These are phyloP conservation scores for Cenopis cana DNA, from an alignment of 2,888 invertebrate species.

Conservation along the genomic window DNA sequence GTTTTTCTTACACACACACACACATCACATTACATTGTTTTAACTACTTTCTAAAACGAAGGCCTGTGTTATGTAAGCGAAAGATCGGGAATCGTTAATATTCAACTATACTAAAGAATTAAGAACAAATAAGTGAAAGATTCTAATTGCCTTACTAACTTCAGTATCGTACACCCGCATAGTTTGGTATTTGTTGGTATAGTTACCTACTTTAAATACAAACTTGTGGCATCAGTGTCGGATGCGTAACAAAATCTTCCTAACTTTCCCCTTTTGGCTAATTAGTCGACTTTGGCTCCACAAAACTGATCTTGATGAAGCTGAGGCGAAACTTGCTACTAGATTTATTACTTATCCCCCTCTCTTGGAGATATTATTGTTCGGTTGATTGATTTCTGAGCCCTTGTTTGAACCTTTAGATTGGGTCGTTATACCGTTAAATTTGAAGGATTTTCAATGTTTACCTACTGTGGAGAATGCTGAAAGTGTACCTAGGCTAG, in stretches of 20 bases:
- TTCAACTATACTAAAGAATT: background rate
- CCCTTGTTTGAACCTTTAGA: constrained; percentile 27
- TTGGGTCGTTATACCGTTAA: constrained; percentile 27
- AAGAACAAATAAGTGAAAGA: background rate
- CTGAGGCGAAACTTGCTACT: constrained; percentile 5
- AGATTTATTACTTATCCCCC: constrained; percentile 34
- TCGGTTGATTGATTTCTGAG: constrained; percentile 30
- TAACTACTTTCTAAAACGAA: background rate
- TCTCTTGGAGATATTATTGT: constrained; percentile 29
- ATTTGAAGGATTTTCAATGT: constrained; percentile 2
- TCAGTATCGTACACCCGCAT: background rate
- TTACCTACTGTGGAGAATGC: background rate
- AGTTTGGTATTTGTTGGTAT: constrained; percentile 3
- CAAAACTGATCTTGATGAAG: constrained; percentile 12
- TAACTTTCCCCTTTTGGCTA: constrained; percentile 32
- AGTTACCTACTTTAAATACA: constrained; percentile 8
- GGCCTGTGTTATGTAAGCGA: background rate
- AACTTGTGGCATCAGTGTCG: constrained; percentile 30
- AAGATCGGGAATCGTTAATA: background rate
- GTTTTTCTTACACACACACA: background rate
- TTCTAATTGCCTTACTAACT: background rate
- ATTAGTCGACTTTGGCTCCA: constrained; percentile 31
- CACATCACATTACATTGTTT: too few species aligned
- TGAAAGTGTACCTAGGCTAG: background rate
- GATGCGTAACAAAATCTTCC: constrained; percentile 28